Conservation (phyloP, 2,888 invertebrate species). For the Megamerina dolium region DNA sequence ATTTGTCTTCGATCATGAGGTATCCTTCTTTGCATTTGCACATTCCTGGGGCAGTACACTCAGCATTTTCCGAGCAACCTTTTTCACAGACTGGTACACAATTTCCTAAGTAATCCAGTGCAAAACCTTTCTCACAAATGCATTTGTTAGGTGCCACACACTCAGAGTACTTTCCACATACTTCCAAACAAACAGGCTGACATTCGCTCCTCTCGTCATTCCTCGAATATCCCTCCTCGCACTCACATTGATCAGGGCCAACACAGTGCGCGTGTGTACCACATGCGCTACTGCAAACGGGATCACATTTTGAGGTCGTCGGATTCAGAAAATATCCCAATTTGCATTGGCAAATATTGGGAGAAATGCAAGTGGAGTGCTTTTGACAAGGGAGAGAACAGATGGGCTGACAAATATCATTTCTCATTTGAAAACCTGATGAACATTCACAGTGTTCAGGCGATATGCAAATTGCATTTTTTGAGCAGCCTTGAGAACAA, state of each 20-base stretch:
- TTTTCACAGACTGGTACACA: not conserved
- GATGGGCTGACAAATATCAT: not conserved
- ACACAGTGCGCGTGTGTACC: not conserved
- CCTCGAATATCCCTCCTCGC: not conserved
- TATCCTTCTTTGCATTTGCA: not conserved
- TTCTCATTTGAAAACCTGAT: not conserved
- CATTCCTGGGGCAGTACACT: not conserved
- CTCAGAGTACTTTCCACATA: not conserved
- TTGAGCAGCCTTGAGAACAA: not conserved
- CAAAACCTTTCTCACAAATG: not conserved
- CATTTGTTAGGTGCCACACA: not conserved
- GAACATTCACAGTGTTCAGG: not conserved
- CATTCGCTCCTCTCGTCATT: not conserved
- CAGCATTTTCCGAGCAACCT: not conserved
- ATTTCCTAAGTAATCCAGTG: not conserved
- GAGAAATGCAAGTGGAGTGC: not conserved
- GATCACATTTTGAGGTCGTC: not conserved
- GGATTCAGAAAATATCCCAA: not conserved
- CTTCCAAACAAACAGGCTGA: not conserved
- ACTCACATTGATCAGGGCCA: not conserved
- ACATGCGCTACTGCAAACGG: not conserved
- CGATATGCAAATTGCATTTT: not conserved
- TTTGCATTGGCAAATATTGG: not conserved
- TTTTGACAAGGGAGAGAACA: not conserved
- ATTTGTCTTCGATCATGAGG: not conserved